These are phyloP conservation scores for Cyprinodon variegatus DNA, from an alignment of 2,113 vertebrate genomes.

Conservation along the genomic window DNA sequence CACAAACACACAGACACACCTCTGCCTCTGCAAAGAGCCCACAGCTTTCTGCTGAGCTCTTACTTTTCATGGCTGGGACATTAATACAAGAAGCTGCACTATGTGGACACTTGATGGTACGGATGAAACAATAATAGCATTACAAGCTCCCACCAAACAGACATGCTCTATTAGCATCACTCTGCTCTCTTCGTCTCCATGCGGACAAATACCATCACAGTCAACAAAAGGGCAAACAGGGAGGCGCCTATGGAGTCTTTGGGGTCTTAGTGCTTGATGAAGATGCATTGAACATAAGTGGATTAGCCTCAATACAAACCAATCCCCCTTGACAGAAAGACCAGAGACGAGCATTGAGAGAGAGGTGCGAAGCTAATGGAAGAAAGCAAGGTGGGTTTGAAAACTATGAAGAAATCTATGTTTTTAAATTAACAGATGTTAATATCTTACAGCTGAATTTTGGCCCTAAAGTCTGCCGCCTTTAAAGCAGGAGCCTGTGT, in stretches of 20 bases:
- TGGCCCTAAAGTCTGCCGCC: not conserved
- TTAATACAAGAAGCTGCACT: slow-evolving; percentile 65
- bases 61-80: slow-evolving; percentile 59
- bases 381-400: slow-evolving; percentile 37
- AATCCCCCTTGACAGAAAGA: slow-evolving; percentile 62
- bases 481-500: slow-evolving; percentile 29
- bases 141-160: slow-evolving; percentile 56
- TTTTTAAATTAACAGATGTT: slow-evolving; percentile 30
- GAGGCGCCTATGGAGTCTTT: slow-evolving; percentile 70
- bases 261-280: slow-evolving; percentile 74
- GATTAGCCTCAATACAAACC: slow-evolving; percentile 78
- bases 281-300: slow-evolving; percentile 79
- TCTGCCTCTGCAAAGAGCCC: slow-evolving; percentile 57
- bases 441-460: not conserved
- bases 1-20: slow-evolving; percentile 37
- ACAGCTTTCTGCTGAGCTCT: slow-evolving; percentile 68
- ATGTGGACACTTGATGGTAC: slow-evolving; percentile 58
- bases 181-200: slow-evolving; percentile 19
- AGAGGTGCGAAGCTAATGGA: slow-evolving; percentile 19
- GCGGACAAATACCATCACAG: slow-evolving; percentile 55
- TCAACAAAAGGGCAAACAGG: slow-evolving; percentile 58
- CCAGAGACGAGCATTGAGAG: slow-evolving; percentile 47
- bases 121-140: slow-evolving; percentile 64
- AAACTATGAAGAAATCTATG: slow-evolving; percentile 25
- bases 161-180: slow-evolving; percentile 58